phyloP scores from a whole-genome alignment of 1,140 invertebrate genomes.

The Halyomorpha halys region DNA sequence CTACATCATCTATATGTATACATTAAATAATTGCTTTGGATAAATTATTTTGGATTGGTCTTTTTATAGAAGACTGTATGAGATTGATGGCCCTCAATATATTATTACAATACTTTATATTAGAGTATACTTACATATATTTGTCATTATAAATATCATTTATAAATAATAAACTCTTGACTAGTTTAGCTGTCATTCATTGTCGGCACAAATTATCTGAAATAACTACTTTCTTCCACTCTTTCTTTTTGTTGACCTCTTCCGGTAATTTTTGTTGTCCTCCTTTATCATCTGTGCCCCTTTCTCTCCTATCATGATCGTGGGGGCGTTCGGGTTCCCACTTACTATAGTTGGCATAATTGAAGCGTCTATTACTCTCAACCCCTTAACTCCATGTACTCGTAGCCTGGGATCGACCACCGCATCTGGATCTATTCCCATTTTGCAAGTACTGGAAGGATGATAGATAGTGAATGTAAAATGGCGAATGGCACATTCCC shows the following conservation, averaged over 20 bases:
- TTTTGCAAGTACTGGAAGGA: constrained; percentile 73
- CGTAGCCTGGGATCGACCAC: constrained; percentile 70
- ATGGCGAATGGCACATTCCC: constrained; percentile 70
- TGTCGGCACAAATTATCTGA: too few species aligned
- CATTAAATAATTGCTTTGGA: too few species aligned
- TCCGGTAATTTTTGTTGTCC: constrained; percentile 35
- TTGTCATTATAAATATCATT: too few species aligned
- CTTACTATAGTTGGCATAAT: constrained; percentile 72
- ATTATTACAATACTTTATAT: too few species aligned
- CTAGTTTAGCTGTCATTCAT: too few species aligned
- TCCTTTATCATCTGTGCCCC: constrained; percentile 69
- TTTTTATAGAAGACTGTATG: too few species aligned
- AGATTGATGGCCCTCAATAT: too few species aligned
- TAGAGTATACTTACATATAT: too few species aligned
- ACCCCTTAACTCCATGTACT: constrained; percentile 58
- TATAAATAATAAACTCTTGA: too few species aligned
- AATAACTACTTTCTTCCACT: too few species aligned
- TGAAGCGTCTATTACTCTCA: constrained; percentile 64
- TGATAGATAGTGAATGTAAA: constrained; percentile 81
- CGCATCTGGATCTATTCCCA: constrained; percentile 64
- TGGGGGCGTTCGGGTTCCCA: constrained; percentile 68
- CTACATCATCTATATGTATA: too few species aligned
- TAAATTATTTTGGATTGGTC: too few species aligned
- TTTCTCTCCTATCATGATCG: constrained; percentile 71
- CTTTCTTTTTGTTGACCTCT: background rate